A percentile compares a stretch with the other conserved stretches of the same genome.
phyloP scores from a whole-genome alignment of 1,140 invertebrate genomes.

The Hesperophylax magnus region DNA sequence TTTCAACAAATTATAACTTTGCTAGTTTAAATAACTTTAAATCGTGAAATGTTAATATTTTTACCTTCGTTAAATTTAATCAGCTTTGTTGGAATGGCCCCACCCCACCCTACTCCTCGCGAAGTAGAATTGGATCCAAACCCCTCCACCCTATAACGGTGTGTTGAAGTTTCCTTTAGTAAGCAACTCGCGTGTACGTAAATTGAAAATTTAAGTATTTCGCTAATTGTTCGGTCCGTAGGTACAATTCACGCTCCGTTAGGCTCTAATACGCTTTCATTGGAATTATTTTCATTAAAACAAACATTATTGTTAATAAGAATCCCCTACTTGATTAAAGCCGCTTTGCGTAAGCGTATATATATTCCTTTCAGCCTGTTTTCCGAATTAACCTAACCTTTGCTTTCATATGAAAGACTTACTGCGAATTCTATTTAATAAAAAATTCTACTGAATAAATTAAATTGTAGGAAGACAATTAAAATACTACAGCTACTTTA shows the following conservation, averaged over 20 bases:
- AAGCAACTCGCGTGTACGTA: constrained; percentile 46
- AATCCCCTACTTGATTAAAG: constrained; percentile 35
- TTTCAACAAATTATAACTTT: too few species aligned
- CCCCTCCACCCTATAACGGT: neutral
- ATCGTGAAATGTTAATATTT: constrained; percentile 1
- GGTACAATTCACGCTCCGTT: constrained; percentile 46
- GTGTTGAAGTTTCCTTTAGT: constrained; percentile 45
- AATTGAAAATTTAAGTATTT: constrained; percentile 58
- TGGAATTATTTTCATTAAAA: constrained; percentile 44
- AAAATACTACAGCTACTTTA: too few species aligned
- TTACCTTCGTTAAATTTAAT: constrained; percentile 10
- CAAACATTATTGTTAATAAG: constrained; percentile 40
- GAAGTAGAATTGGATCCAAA: neutral
- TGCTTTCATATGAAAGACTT: neutral
- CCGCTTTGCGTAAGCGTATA: constrained; percentile 16
- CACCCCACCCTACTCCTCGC: neutral
- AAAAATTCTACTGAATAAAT: too few species aligned
- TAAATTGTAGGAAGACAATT: too few species aligned
- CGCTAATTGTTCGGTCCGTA: constrained; percentile 57
- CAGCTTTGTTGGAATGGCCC: neutral
- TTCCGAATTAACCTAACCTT: neutral
- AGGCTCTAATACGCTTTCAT: constrained; percentile 52
- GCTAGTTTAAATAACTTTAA: too few species aligned
- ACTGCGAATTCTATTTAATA: neutral
- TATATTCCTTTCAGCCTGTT: neutral